Conservation (phyloP, 1,140 invertebrate genomes). For the Euglossa dilemma region DNA sequence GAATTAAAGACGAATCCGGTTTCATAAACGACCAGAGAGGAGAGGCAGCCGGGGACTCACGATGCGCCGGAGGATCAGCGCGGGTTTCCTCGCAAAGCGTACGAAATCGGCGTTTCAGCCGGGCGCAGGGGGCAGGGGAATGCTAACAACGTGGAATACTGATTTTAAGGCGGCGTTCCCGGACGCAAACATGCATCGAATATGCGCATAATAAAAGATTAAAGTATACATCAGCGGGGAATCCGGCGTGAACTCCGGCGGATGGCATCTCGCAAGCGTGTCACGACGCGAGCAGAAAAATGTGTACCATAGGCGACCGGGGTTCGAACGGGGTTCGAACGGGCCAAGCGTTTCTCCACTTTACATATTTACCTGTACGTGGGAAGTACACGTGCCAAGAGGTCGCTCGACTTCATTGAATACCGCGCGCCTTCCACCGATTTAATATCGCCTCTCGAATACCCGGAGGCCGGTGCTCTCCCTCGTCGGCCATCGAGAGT, state of each 20-base stretch:
- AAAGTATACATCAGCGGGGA: slow-evolving; percentile 7
- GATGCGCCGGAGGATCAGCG: neutral
- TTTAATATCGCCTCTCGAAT: slow-evolving; percentile 9
- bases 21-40: neutral
- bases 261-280: slow-evolving; percentile 15
- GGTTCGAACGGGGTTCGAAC: neutral
- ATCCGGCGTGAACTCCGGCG: neutral
- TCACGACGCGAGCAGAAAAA: slow-evolving; percentile 35
- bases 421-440: neutral
- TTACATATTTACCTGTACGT: slow-evolving; percentile 36
- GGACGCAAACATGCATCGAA: slow-evolving; percentile 13
- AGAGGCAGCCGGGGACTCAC: too few relatives aligned
- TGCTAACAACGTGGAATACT: slow-evolving; percentile 7
- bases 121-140: neutral
- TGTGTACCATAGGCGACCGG: slow-evolving; percentile 5
- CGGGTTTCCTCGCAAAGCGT: neutral
- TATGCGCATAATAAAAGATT: slow-evolving; percentile 43
- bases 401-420: slow-evolving; percentile 17
- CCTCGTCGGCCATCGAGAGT: neutral
- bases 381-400: slow-evolving; percentile 23
- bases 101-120: neutral
- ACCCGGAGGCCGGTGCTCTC: neutral
- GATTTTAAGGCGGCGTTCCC: slow-evolving; percentile 20
- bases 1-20: neutral
- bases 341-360: slow-evolving; percentile 1